These are phyloP conservation scores for Aurelia aurita complex sp. Pacific DNA, from an alignment of 30 jellyfish, hydroid and myxozoan genomes.

Conservation along the genomic window DNA sequence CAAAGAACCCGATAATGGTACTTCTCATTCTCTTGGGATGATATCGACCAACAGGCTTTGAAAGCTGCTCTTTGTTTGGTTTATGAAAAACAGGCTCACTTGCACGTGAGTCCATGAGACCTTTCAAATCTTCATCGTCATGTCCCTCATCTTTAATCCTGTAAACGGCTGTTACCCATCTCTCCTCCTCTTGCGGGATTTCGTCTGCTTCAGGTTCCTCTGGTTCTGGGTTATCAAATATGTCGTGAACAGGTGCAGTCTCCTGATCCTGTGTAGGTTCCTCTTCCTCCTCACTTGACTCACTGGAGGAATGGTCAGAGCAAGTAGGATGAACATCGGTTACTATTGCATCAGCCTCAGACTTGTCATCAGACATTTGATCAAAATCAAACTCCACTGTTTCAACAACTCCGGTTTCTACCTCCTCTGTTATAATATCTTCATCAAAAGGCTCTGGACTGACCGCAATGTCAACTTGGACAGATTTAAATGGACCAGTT, in stretches of 20 bases:
- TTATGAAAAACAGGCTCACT: neutral
- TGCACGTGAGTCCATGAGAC: neutral
- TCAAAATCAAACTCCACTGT: constrained; percentile 1
- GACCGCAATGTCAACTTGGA: neutral
- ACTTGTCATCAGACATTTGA: constrained; percentile 3
- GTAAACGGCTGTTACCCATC: neutral
- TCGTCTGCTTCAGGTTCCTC: neutral
- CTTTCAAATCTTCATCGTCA: neutral
- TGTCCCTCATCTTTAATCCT: neutral
- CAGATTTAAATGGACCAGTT: neutral
- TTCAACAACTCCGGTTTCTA: constrained; percentile 9
- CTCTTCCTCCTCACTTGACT: neutral
- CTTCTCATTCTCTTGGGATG: constrained; percentile 1
- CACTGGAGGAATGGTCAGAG: neutral
- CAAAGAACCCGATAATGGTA: neutral
- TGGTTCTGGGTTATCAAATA: neutral
- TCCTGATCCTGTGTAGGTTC: neutral
- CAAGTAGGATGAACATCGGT: neutral
- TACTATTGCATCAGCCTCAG: neutral
- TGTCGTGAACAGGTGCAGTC: neutral
- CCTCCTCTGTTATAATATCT: constrained; percentile 15
- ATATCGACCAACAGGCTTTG: neutral
- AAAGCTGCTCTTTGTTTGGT: neutral
- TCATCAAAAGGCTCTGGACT: neutral
- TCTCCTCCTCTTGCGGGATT: neutral